Conservation (phyloP, 1,140 invertebrate species). For the Drosophila suzukii region DNA sequence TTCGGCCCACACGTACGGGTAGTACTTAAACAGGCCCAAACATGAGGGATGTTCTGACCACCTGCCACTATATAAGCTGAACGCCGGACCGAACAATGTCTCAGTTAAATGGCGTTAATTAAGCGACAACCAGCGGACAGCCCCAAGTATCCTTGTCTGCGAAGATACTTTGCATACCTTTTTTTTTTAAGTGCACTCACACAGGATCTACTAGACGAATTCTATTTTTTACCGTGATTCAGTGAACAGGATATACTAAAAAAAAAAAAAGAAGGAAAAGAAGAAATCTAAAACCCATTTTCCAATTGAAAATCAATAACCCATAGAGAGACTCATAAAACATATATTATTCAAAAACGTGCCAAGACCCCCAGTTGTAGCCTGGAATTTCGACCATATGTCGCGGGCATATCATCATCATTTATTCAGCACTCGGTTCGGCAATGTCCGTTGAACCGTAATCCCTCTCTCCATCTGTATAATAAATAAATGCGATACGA, state of each 20-base stretch:
- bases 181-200: slow-evolving; percentile 24
- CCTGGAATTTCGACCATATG: slow-evolving; percentile 67
- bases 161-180: neutral
- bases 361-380: slow-evolving; percentile 1
- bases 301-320: slow-evolving; percentile 51
- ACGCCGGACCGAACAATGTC: slow-evolving; percentile 60
- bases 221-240: slow-evolving; percentile 27
- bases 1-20: slow-evolving; percentile 32
- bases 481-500: too few species aligned
- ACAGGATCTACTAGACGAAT: neutral
- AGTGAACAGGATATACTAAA: slow-evolving; percentile 21
- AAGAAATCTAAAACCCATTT: neutral
- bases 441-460: slow-evolving; percentile 14
- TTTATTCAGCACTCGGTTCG: slow-evolving; percentile 54
- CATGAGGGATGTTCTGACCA: slow-evolving; percentile 38
- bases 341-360: slow-evolving; percentile 63
- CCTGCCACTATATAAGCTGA: slow-evolving; percentile 74
- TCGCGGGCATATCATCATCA: slow-evolving; percentile 52
- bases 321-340: neutral
- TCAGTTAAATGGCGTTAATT: slow-evolving; percentile 80
- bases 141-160: slow-evolving; percentile 7
- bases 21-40: slow-evolving; percentile 15
- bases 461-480: neutral
- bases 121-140: slow-evolving; percentile 44
- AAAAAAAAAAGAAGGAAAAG: neutral